These are phyloP conservation scores for Axinella damicornis DNA, from an alignment of 37 sponge, comb jelly and placozoan genomes.

Conservation along the genomic window DNA sequence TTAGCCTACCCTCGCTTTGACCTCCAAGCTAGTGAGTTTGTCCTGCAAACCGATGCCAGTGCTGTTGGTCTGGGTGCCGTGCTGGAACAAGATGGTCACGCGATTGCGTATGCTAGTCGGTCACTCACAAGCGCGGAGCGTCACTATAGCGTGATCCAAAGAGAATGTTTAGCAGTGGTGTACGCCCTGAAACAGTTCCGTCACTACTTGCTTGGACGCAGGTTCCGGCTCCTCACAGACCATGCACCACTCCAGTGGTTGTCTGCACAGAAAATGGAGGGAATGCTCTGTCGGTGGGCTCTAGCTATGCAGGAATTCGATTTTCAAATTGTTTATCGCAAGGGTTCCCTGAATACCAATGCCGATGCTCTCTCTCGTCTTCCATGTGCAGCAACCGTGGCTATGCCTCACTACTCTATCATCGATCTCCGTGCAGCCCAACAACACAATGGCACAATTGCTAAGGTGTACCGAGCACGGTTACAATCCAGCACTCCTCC, in stretches of 20 bases:
- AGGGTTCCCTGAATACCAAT: constrained; percentile 50
- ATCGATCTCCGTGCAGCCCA: neutral
- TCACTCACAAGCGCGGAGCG: constrained; percentile 49
- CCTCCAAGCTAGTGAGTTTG: constrained; percentile 20
- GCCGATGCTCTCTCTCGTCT: constrained; percentile 60
- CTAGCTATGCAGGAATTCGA: constrained; percentile 55
- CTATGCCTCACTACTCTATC: neutral
- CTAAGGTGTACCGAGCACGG: neutral
- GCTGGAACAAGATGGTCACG: constrained; percentile 62
- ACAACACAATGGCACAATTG: neutral
- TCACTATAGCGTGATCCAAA: constrained; percentile 50
- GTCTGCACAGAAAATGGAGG: constrained; percentile 63
- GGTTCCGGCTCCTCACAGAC: constrained; percentile 52
- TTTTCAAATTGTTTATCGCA: constrained; percentile 43
- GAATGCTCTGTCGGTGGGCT: constrained; percentile 55
- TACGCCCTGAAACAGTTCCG: constrained; percentile 59
- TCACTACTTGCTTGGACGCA: constrained; percentile 53
- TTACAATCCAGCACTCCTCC: neutral
- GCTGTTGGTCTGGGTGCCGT: constrained; percentile 59
- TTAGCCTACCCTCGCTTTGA: constrained; percentile 59
- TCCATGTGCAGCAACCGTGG: neutral
- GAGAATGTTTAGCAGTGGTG: constrained; percentile 51
- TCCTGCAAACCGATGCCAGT: constrained; percentile 80
- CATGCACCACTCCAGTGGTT: constrained; percentile 70
- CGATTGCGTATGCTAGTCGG: constrained; percentile 56